phyloP scores from a whole-genome alignment of 2,113 vertebrate genomes.

The Ramphastos sulfuratus region DNA sequence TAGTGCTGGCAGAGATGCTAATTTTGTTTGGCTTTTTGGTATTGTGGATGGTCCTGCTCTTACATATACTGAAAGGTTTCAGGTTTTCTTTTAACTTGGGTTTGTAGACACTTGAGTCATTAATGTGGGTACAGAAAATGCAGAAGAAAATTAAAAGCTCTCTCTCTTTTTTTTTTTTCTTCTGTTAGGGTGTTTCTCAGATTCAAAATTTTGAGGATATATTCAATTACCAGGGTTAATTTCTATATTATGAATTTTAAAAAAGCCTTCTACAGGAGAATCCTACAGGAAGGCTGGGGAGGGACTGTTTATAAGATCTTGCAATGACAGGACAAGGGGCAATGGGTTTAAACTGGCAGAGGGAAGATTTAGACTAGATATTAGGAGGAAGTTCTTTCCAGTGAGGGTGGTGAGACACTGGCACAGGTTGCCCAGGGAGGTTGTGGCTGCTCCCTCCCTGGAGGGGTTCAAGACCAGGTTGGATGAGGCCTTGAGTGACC shows the following conservation, averaged over 20 bases:
- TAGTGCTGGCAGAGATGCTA: background rate
- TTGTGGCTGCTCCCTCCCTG: no score
- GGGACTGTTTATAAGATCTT: no score
- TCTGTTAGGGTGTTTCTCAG: background rate
- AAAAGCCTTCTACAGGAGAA: rapidly evolving
- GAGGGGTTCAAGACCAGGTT: no score
- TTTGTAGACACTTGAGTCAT: background rate
- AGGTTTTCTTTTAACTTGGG: background rate
- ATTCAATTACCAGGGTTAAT: background rate
- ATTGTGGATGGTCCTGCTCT: background rate
- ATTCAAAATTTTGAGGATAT: background rate
- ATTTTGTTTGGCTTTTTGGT: background rate
- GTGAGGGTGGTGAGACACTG: no score
- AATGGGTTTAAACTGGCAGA: no score
- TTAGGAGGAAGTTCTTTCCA: no score
- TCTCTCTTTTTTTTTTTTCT: background rate
- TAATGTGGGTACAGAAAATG: background rate
- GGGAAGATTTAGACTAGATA: no score
- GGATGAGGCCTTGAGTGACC: no score
- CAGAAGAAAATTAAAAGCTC: background rate
- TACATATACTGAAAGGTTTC: background rate
- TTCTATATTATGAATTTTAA: background rate
- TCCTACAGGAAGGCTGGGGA: no score
- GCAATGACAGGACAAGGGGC: no score
- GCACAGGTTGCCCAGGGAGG: no score